These are phyloP conservation scores for Lepidochitona cinerea DNA, from an alignment of 2,888 invertebrate species.

Conservation along the genomic window DNA sequence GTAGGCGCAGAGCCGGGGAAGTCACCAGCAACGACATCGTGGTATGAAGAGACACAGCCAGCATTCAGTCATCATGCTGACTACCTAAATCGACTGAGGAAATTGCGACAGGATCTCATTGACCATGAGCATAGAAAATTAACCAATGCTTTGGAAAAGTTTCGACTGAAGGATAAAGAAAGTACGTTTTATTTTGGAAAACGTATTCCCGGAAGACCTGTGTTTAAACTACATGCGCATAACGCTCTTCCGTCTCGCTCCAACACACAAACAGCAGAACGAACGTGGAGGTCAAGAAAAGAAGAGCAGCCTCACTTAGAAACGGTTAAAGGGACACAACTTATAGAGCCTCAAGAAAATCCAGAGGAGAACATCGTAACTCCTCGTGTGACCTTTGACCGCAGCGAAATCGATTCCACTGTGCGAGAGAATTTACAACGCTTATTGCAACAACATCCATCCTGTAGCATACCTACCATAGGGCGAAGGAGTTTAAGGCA, in stretches of 20 bases:
- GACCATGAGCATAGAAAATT: conserved; percentile 5
- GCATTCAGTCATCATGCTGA: background rate
- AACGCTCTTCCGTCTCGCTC: background rate
- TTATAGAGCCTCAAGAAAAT: background rate
- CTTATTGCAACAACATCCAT: background rate
- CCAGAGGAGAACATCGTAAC: background rate
- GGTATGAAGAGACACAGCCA: background rate
- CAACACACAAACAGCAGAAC: background rate
- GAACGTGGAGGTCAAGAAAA: background rate
- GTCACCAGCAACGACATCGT: background rate
- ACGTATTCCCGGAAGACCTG: background rate
- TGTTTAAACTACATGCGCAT: background rate
- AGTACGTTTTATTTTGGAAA: background rate
- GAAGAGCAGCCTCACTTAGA: background rate
- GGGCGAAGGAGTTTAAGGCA: background rate
- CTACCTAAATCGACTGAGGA: conserved; percentile 1
- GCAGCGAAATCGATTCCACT: background rate
- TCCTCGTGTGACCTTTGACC: background rate
- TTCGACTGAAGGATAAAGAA: background rate
- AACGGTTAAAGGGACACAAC: conserved; percentile 2
- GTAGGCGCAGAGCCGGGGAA: background rate
- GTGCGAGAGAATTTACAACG: background rate
- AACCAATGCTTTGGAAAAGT: background rate
- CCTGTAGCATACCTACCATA: conserved; percentile 8
- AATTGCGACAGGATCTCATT: conserved; percentile 2